phyloP scores from a whole-genome alignment of 1,140 invertebrate species.

The Carposina sasakii region DNA sequence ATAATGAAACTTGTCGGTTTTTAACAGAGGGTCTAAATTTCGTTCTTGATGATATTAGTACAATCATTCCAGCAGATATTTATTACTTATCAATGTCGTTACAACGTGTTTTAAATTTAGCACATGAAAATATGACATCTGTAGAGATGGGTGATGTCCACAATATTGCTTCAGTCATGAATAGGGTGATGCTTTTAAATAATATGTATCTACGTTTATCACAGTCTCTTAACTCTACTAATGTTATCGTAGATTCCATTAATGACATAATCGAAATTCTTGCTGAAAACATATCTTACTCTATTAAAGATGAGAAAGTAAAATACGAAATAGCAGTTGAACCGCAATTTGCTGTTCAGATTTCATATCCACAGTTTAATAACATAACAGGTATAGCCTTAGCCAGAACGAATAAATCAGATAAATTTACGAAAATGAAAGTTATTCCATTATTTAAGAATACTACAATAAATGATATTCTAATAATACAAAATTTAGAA shows the following conservation, averaged over 20 bases:
- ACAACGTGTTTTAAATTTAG: constrained; percentile 45
- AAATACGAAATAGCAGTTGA: constrained; percentile 48
- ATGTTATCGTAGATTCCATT: constrained; percentile 69
- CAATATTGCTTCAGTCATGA: constrained; percentile 66
- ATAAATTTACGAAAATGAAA: constrained; percentile 58
- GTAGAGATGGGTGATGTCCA: constrained; percentile 57
- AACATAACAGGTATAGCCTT: constrained; percentile 75
- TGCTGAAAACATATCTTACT: constrained; percentile 25
- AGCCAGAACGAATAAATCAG: constrained; percentile 31
- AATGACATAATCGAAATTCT: constrained; percentile 59
- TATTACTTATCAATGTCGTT: constrained; percentile 71
- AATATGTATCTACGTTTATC: constrained; percentile 57
- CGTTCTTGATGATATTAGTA: constrained; percentile 44
- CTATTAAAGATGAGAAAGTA: constrained; percentile 21
- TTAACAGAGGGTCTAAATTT: constrained; percentile 48
- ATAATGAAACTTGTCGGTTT: constrained; percentile 46
- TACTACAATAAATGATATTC: constrained; percentile 57
- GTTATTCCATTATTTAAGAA: constrained; percentile 63
- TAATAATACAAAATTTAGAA: constrained; percentile 66
- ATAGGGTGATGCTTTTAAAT: constrained; percentile 65
- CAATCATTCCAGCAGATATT: constrained; percentile 69
- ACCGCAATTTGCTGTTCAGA: constrained; percentile 66
- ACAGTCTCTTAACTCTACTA: constrained; percentile 71
- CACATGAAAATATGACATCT: constrained; percentile 37
- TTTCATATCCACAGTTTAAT: constrained; percentile 67